Evolutionary conservation across 2,797 vertebrate species (phyloP).

Genomic region (Merluccius polli): DNA sequence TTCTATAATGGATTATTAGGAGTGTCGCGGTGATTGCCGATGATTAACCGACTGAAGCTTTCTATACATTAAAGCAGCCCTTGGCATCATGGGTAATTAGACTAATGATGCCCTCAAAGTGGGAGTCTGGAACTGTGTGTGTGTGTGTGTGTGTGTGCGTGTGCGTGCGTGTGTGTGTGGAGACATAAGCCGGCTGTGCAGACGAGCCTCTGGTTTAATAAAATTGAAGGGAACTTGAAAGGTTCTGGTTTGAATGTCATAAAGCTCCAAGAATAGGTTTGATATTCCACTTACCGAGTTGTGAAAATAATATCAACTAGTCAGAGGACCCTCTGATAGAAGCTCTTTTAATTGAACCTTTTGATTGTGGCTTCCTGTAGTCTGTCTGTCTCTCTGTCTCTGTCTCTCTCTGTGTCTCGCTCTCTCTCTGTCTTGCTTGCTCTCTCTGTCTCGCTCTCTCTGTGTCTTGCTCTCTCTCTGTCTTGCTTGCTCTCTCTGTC

Average conservation of each 20-base stretch:
- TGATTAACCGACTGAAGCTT: slow-evolving; percentile 64
- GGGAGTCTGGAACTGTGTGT: slow-evolving; percentile 54
- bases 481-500: slow-evolving; percentile 27
- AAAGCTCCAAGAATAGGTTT: slow-evolving; percentile 46
- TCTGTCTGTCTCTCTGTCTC: too few species aligned
- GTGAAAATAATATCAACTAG: slow-evolving; percentile 39
- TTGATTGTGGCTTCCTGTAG: slow-evolving; percentile 45
- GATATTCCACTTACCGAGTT: slow-evolving; percentile 35
- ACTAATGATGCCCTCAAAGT: slow-evolving; percentile 69
- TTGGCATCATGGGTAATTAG: slow-evolving; percentile 72
- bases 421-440: too few species aligned
- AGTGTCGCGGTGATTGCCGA: slow-evolving; percentile 42
- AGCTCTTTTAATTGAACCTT: slow-evolving; percentile 39
- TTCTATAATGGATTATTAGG: too few species aligned
- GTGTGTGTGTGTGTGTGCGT: slow-evolving; percentile 10
- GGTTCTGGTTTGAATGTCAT: slow-evolving; percentile 43
- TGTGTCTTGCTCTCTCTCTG: slow-evolving; percentile 21
- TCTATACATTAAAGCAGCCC: slow-evolving; percentile 65
- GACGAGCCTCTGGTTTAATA: slow-evolving; percentile 41
- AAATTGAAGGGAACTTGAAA: slow-evolving; percentile 56
- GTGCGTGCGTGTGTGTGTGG: neutral
- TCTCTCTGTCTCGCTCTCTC: slow-evolving; percentile 23
- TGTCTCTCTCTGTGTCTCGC: too few species aligned
- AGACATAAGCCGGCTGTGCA: slow-evolving; percentile 15
- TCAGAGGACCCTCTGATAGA: slow-evolving; percentile 39